Percentiles rank a stretch among this genome's conserved stretches.
These are phyloP conservation scores for Sardina pilchardus DNA, from an alignment of 2,113 vertebrate genomes.

Conservation along the genomic window DNA sequence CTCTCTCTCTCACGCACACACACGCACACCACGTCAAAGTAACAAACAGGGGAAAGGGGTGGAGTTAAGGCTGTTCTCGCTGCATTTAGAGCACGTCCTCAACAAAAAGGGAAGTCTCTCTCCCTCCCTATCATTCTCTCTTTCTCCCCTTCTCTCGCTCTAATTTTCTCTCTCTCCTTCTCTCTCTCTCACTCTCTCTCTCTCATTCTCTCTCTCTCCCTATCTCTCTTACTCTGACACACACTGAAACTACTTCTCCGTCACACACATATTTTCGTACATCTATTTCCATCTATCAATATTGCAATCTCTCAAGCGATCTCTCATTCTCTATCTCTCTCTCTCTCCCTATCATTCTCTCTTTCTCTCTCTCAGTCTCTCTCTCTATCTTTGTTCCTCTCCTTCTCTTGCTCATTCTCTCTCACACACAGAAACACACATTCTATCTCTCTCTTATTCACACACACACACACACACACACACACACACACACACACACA, in stretches of 20 bases:
- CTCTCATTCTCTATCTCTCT: too few relatives aligned
- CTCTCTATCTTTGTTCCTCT: too few relatives aligned
- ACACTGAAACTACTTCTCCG: slow-evolving; percentile 17
- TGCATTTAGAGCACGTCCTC: not conserved
- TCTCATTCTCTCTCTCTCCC: not conserved
- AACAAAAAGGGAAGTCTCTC: not conserved
- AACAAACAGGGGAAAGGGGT: slow-evolving; percentile 7
- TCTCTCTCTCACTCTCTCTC: not conserved
- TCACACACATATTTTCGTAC: not conserved
- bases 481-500: too few relatives aligned
- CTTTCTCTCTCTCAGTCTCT: not conserved
- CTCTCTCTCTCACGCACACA: not conserved
- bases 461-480: too few relatives aligned
- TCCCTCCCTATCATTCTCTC: too few relatives aligned
- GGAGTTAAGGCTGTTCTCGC: not conserved
- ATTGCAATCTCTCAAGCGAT: too few relatives aligned
- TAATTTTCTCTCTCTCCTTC: not conserved
- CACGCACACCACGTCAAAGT: too few relatives aligned
- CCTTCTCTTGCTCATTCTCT: not conserved
- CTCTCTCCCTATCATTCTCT: not conserved
- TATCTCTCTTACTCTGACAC: slow-evolving; percentile 1
- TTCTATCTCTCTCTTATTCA: too few relatives aligned
- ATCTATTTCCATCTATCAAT: too few relatives aligned
- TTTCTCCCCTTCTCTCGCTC: not conserved
- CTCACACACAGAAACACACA: not conserved